phyloP scores from a whole-genome alignment of 2,797 vertebrate species.

The Enoplosus armatus region DNA sequence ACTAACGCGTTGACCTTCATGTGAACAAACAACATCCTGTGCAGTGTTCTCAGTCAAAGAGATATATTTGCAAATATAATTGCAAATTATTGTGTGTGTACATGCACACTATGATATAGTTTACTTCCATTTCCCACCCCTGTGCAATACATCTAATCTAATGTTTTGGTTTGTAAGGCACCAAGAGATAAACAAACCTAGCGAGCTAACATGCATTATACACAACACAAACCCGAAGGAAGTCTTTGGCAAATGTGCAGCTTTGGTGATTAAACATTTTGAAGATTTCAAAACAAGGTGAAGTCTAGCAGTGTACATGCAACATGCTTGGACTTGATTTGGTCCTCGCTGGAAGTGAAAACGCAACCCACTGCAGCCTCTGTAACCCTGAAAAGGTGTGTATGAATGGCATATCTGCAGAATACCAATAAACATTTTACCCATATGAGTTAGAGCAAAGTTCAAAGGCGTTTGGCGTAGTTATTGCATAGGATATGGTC shows the following conservation, averaged over 20 bases:
- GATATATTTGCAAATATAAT: slow-evolving; percentile 16
- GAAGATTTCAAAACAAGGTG: not conserved
- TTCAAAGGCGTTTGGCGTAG: slow-evolving; percentile 83
- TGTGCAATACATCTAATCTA: slow-evolving; percentile 13
- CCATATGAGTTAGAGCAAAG: not conserved
- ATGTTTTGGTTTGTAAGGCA: slow-evolving; percentile 40
- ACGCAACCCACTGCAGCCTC: slow-evolving; percentile 2
- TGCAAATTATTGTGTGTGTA: not conserved
- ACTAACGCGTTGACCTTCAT: not conserved
- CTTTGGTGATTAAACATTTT: slow-evolving; percentile 61
- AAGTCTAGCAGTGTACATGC: slow-evolving; percentile 1
- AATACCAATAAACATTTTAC: not conserved
- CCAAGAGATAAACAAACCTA: slow-evolving; percentile 22
- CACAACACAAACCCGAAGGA: slow-evolving; percentile 9
- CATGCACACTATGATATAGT: not conserved
- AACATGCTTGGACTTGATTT: slow-evolving; percentile 13
- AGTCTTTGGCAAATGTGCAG: slow-evolving; percentile 68
- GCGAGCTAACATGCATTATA: not conserved
- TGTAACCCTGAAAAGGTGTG: slow-evolving; percentile 49
- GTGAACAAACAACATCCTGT: slow-evolving; percentile 12
- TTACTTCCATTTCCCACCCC: not conserved
- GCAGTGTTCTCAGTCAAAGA: not conserved
- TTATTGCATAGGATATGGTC: slow-evolving; percentile 87
- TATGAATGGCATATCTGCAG: slow-evolving; percentile 56
- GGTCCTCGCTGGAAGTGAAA: slow-evolving; percentile 29